Evolutionary conservation across 2,113 vertebrate genomes (phyloP), one percentile per base, ranked within the genome.

Genomic region (Gambusia holbrooki): DNA sequence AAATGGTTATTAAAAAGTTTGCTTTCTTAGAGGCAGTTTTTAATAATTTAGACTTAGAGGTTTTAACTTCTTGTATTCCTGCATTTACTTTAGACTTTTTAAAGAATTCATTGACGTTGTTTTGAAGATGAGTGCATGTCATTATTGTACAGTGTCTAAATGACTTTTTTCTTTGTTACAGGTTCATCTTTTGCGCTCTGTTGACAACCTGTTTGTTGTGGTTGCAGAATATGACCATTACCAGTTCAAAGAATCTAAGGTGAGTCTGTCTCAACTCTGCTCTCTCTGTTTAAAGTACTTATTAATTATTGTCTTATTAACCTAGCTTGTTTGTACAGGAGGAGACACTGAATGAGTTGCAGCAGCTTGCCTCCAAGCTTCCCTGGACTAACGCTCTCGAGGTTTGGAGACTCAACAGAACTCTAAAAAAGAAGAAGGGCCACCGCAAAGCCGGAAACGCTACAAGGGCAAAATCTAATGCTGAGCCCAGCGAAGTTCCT

Each of bases 141-240:
- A 2, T 9, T 62, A 12, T 14, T 65, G 13, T 42, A 65, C 64
- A 66, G 22, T 33, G 9, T 29, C 30, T 74, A n/a, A 70, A 27
- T 66, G 0, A 45, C 29, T 7, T 25, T 12, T 45, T 79, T 35
- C 22, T 58, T 73, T 70, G 28, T 66, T 63, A 3, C 12, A 99
- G 98, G 96, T 98, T 74, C 98, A 99, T 87, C 95, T 90, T 5
- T 91, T 99, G 30, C 94, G 94, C 83, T 99, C 97, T 29, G 96
- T 99, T 81, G 98, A 99, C 90, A 99, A 99, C 75, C 90, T 99
- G 40, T 99, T 98, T 91, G 97, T 99, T 30, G 96, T 99, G 4
- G 95, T 99, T 69, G 87, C 97, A 66, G 95, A 97, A 68, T 96
- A 96, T 90, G 94, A 93, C 68, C 94, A 96, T 77, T 99, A 96